Conservation (phyloP, 2,888 invertebrate genomes). For the Drosophila neutralis region DNA sequence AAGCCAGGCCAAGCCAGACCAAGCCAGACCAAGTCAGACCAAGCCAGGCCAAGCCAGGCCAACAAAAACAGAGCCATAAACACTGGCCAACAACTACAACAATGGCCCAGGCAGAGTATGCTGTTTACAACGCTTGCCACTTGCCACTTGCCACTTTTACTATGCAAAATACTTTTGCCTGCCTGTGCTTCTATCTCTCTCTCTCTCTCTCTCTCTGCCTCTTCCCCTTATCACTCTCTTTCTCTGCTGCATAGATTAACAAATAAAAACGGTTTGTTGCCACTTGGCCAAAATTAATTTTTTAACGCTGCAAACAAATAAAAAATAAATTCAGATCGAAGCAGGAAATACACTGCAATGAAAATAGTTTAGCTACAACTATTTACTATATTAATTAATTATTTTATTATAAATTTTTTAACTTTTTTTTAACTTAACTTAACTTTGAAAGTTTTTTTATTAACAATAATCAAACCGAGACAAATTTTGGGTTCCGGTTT, state of each 20-base stretch:
- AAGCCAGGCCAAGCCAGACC: conserved; percentile 34
- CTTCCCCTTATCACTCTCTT: not conserved
- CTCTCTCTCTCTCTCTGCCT: not conserved
- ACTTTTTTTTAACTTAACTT: too few relatives aligned
- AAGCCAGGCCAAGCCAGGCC: conserved; percentile 14
- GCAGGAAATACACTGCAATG: not conserved
- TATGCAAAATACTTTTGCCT: conserved; percentile 73
- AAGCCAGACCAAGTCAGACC: conserved; percentile 35
- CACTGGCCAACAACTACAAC: conserved; percentile 39
- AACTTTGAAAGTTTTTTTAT: not conserved
- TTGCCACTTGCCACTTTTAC: conserved; percentile 62
- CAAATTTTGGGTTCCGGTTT: not conserved
- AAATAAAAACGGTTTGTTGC: conserved; percentile 31
- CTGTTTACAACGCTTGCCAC: conserved; percentile 43
- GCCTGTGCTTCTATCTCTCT: conserved; percentile 7
- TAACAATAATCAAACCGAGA: not conserved
- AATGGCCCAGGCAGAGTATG: conserved; percentile 23
- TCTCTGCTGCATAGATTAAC: conserved; percentile 72
- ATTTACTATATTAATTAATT: not conserved
- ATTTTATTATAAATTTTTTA: too few relatives aligned
- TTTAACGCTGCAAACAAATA: not conserved
- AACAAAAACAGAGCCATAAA: conserved; percentile 46
- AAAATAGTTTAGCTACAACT: not conserved
- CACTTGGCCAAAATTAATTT: conserved; percentile 21
- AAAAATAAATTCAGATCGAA: not conserved